Conservation (phyloP, 2,797 vertebrate species). For the Gadopsis bispinosus region DNA sequence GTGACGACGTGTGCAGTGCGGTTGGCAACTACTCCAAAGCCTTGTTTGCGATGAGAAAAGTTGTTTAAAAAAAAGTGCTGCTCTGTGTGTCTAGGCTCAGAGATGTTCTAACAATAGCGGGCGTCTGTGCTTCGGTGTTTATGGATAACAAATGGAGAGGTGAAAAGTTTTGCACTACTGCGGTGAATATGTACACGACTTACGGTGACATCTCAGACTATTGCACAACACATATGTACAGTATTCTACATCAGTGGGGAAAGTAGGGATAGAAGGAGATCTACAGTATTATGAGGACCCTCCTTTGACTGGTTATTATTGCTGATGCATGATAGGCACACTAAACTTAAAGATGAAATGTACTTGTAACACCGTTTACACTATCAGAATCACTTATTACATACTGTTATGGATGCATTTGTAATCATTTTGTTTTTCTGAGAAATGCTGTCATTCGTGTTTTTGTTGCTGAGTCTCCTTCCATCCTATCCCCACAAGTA, state of each 20-base stretch:
- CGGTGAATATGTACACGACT: slow-evolving; percentile 47
- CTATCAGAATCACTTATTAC: slow-evolving; percentile 39
- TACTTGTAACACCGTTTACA: slow-evolving; percentile 67
- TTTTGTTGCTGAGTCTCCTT: slow-evolving; percentile 57
- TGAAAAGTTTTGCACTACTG: slow-evolving; percentile 51
- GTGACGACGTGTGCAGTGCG: slow-evolving; percentile 8
- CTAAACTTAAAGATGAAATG: slow-evolving; percentile 55
- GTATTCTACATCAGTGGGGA: slow-evolving; percentile 69
- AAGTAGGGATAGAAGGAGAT: slow-evolving; percentile 67
- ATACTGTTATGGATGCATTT: slow-evolving; percentile 55
- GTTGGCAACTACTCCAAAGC: slow-evolving; percentile 22
- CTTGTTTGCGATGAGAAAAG: slow-evolving; percentile 23
- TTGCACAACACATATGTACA: slow-evolving; percentile 74
- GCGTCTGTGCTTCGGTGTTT: slow-evolving; percentile 55
- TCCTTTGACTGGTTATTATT: slow-evolving; percentile 70
- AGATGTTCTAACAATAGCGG: slow-evolving; percentile 44
- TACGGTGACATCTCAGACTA: slow-evolving; percentile 60
- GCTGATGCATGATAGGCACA: slow-evolving; percentile 77
- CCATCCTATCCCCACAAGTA: slow-evolving; percentile 52
- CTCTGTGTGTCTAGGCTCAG: slow-evolving; percentile 66
- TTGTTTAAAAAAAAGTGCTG: slow-evolving; percentile 54
- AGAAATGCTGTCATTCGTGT: slow-evolving; percentile 24
- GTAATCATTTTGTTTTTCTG: slow-evolving; percentile 32
- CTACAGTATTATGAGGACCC: slow-evolving; percentile 42
- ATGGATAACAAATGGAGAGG: slow-evolving; percentile 21